A percentile compares a stretch with the other conserved stretches of the same genome.
Evolutionary conservation across 2,113 vertebrate species (phyloP).

Genomic region (Tenebrosternarchus preto): DNA sequence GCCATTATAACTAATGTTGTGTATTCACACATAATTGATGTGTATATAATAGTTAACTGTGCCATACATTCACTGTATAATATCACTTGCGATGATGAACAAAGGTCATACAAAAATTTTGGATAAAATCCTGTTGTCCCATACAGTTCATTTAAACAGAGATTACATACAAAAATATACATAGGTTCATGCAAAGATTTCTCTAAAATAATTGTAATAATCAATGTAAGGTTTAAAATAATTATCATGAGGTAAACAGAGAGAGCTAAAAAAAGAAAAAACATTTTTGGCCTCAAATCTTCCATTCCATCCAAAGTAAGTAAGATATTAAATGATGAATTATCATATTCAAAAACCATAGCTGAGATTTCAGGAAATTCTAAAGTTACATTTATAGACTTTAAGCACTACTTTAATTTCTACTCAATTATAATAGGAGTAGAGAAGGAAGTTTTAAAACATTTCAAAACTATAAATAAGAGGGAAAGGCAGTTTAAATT

Average conservation of each 20-base stretch:
- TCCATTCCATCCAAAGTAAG: constrained; percentile 34
- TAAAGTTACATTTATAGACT: no score
- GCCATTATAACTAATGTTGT: constrained; percentile 46
- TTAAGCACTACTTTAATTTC: no score
- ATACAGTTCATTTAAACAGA: constrained; percentile 45
- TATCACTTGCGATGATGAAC: neutral
- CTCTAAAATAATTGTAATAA: constrained; percentile 23
- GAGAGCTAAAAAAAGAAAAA: constrained; percentile 18
- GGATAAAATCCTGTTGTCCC: constrained; percentile 41
- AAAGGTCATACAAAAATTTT: constrained; percentile 36
- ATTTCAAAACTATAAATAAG: no score
- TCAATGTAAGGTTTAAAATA: constrained; percentile 28
- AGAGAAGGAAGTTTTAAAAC: no score
- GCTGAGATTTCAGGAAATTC: neutral
- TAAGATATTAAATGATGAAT: constrained; percentile 7
- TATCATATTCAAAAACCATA: constrained; percentile 10
- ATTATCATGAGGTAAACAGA: constrained; percentile 30
- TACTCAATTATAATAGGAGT: no score
- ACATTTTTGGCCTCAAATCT: constrained; percentile 22
- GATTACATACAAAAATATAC: constrained; percentile 43
- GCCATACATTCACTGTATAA: neutral
- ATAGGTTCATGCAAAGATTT: constrained; percentile 45
- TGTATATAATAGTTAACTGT: constrained; percentile 35
- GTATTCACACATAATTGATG: constrained; percentile 40
- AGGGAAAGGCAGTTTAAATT: no score